Evolutionary conservation across 2,113 vertebrate species (phyloP), one percentile per base, ranked within the genome.

Genomic region (Pica pica): DNA sequence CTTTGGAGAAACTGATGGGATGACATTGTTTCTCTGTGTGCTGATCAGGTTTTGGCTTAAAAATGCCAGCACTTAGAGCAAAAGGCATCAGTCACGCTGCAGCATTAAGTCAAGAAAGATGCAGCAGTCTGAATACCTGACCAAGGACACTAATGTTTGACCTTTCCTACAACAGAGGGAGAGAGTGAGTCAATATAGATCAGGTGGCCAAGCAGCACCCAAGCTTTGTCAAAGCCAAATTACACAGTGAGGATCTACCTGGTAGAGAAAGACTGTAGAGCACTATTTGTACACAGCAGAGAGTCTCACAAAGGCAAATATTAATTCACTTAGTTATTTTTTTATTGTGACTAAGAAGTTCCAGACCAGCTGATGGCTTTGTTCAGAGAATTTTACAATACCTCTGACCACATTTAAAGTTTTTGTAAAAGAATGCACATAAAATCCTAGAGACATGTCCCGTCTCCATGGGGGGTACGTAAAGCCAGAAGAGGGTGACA

Each of bases 271-370:
- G 61, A 12, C 67, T 59, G 15, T 31, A 52, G 37, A 35, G 11
- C 8, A 7, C n/a, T 94, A 4, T 63, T 80, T 93, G 49, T 87
- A 49, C 9, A 4, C 24, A 39, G n/a, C 35, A 84, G 44, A 86
- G 64, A 60, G 39, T 55, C 21, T 91, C 22, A 20, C 35, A 64
- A 83, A 75, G 47, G 30, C 67, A 75, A 63, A 80, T 69, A 46
- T 49, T 90, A 64, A 79, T 88, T 80, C 13, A 44, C 23, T 73
- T 68, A 10, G 2, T 20, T 37, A 0, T 19, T 24, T 79, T 33
- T 46, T 86, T 20, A 8, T 82, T 52, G 52, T 82, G 53, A 89
- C 69, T 84, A 68, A 83, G 65, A 92, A 75, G 28, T 91, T 95
- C 49, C 41, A 75, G 73, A 56, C 17, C 52, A 87, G 60, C 67